Evolutionary conservation across 1,140 invertebrate species (phyloP), one percentile per base, ranked within the genome.

Genomic region (Drosophila bifasciata): DNA sequence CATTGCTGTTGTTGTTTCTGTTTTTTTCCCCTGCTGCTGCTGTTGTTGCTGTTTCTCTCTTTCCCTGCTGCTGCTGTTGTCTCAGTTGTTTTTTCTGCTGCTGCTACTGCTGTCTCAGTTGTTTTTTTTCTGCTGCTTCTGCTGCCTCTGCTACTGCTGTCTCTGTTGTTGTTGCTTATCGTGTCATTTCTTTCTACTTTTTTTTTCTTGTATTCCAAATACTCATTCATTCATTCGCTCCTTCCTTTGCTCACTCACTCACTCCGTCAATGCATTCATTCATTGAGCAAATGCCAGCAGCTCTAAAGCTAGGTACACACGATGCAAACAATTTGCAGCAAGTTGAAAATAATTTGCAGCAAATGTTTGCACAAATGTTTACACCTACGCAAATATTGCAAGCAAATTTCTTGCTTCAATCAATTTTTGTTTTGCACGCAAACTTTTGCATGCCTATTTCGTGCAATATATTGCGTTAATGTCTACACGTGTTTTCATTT

Each of bases 141-240:
- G n/a, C 41, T 19, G 28, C 23, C n/a, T n/a, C n/a, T 17, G 17
- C n/a, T 51, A 36, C 36, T 58, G 60, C 41, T 57, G 45, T 50
- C 48, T 5, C 16, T 21, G 16, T 43, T 57, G 57, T 48, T 57
- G 43, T 73, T 83, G 64, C 84, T 83, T 83, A 71, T 86, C 76
- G 76, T 86, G 53, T 70, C 77, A 79, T 86, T 86, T 77, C 57
- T 60, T 64, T 67, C 19, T 23, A 69, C 61, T 80, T 62, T 67
- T 70, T 69, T 79, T 63, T 79, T 55, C 59, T 70, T 67, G 58
- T 64, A 40, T 51, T 51, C 28, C 55, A 74, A 58, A 78, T 76
- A 79, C 57, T 79, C 59, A 84, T 46, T 78, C 63, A 79, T 44
- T 74, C 76, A 69, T 43, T 56, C 61, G 41, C 15, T 57, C 61